Evolutionary conservation across 1,140 invertebrate genomes (phyloP).

Genomic region (Druon quercuslanigerum): DNA sequence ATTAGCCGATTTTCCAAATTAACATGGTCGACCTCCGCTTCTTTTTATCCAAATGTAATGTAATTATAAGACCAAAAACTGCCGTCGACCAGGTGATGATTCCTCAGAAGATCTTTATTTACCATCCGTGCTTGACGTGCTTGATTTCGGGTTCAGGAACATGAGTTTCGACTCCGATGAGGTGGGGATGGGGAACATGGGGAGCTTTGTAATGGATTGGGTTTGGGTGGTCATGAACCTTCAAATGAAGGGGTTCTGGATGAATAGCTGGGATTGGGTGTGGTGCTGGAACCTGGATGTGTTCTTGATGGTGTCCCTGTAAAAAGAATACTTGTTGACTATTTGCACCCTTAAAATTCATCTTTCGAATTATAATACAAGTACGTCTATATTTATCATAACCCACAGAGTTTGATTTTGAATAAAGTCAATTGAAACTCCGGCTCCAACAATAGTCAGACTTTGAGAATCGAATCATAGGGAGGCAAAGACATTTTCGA

Average conservation of each 20-base stretch:
- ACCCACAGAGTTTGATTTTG: no score
- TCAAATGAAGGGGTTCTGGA: slow-evolving; percentile 65
- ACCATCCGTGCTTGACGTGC: slow-evolving; percentile 58
- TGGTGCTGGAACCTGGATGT: slow-evolving; percentile 65
- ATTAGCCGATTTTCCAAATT: not conserved
- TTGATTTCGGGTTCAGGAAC: slow-evolving; percentile 65
- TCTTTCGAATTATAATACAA: no score
- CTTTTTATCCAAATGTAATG: slow-evolving; percentile 14
- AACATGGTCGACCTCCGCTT: not conserved
- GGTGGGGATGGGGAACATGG: slow-evolving; percentile 63
- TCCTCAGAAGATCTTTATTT: slow-evolving; percentile 45
- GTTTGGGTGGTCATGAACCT: slow-evolving; percentile 56
- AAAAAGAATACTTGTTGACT: slow-evolving; percentile 24
- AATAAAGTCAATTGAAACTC: no score
- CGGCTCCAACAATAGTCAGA: no score
- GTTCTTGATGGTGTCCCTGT: slow-evolving; percentile 57
- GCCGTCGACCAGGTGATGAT: slow-evolving; percentile 53
- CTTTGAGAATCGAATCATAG: no score
- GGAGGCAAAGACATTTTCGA: no score
- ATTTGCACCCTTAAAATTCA: not conserved
- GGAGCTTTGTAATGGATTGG: slow-evolving; percentile 63
- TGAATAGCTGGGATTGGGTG: slow-evolving; percentile 67
- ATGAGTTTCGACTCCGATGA: slow-evolving; percentile 65
- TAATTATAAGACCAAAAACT: slow-evolving; percentile 44
- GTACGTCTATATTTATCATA: no score